These are phyloP conservation scores for Lasioglossum albipes DNA, from an alignment of 1,140 invertebrate species.

Conservation along the genomic window DNA sequence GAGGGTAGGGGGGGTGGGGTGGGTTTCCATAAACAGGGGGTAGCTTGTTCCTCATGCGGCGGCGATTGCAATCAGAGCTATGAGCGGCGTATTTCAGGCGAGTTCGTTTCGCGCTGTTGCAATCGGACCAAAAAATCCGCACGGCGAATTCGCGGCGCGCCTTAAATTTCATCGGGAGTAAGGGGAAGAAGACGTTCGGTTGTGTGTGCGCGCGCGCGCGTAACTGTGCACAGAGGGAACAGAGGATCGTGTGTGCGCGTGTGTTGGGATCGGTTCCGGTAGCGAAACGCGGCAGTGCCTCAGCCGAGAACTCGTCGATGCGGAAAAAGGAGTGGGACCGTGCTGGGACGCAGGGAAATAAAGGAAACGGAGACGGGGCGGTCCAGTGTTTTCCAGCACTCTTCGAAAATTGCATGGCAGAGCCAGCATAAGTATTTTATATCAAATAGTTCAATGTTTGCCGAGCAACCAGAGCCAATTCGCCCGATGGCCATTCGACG, in stretches of 20 bases:
- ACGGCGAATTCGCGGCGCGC: constrained; percentile 49
- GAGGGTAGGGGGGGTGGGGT: background rate
- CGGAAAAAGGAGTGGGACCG: background rate
- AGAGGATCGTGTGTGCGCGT: no score
- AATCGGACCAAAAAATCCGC: constrained; percentile 51
- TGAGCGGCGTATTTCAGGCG: constrained; percentile 41
- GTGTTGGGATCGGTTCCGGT: constrained; percentile 3
- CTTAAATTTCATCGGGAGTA: constrained; percentile 52
- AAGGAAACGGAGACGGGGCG: constrained; percentile 1
- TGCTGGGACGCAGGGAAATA: constrained; percentile 12
- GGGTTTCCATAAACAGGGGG: constrained; percentile 18
- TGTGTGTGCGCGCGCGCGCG: background rate
- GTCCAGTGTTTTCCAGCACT: constrained; percentile 68
- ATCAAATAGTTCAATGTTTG: constrained; percentile 71
- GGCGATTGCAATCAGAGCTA: constrained; percentile 43
- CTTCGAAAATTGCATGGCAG: constrained; percentile 69
- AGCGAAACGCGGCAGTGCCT: background rate
- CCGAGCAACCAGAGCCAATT: constrained; percentile 70
- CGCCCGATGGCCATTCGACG: constrained; percentile 63
- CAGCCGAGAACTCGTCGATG: constrained; percentile 22
- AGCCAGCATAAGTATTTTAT: constrained; percentile 68
- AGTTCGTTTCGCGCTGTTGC: constrained; percentile 44
- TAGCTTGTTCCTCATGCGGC: constrained; percentile 20
- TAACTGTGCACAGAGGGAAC: no score
- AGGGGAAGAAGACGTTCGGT: constrained; percentile 1